Conservation (phyloP, 2,797 vertebrate genomes). For the Syndactyla subalaris region DNA sequence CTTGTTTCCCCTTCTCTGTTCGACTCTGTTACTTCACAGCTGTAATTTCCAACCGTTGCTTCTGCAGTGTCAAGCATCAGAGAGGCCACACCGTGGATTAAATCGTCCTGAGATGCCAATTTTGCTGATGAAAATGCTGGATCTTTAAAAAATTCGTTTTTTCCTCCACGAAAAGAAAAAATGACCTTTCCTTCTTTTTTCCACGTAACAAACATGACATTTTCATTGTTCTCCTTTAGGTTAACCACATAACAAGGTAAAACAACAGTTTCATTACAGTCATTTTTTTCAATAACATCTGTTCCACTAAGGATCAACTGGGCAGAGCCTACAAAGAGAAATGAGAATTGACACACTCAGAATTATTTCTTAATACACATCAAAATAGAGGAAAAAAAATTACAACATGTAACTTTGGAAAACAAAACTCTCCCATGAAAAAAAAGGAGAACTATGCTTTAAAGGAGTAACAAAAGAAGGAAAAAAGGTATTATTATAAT, state of each 20-base stretch:
- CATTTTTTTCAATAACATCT: slow-evolving; percentile 23
- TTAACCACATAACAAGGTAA: slow-evolving; percentile 74
- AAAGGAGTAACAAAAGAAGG: not conserved
- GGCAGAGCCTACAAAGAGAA: slow-evolving; percentile 73
- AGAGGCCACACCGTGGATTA: slow-evolving; percentile 67
- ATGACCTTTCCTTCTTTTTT: slow-evolving; percentile 12
- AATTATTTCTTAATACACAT: not conserved
- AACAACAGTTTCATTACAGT: slow-evolving; percentile 63
- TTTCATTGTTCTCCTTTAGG: not conserved
- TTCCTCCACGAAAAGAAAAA: slow-evolving; percentile 59
- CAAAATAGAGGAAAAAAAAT: not conserved
- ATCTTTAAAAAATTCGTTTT: accelerated
- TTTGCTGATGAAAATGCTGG: not conserved
- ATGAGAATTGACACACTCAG: slow-evolving; percentile 29
- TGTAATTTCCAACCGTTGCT: slow-evolving; percentile 73
- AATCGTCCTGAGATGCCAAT: not conserved
- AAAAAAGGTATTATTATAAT: not conserved
- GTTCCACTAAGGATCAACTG: slow-evolving; percentile 48
- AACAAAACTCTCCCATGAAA: accelerated
- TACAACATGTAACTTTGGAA: not conserved
- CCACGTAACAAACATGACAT: slow-evolving; percentile 66
- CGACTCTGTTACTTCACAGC: slow-evolving; percentile 76
- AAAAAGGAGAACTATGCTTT: not conserved
- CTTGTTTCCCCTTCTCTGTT: slow-evolving; percentile 68
- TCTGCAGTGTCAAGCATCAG: slow-evolving; percentile 21